phyloP scores from a whole-genome alignment of 1,140 invertebrate species.

The Steinernema feltiae region DNA sequence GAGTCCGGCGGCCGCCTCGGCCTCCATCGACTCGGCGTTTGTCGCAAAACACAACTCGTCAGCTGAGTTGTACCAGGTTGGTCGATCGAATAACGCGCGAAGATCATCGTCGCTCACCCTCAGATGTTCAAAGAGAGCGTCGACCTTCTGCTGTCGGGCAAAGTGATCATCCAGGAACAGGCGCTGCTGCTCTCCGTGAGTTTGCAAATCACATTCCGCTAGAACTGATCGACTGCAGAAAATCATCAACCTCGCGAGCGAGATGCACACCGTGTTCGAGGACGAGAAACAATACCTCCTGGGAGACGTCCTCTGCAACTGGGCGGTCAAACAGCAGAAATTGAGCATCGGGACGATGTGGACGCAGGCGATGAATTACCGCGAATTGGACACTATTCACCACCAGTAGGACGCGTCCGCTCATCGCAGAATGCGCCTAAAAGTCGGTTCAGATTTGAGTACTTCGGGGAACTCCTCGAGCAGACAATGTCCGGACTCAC shows the following conservation, averaged over 20 bases:
- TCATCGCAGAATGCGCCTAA: too few relatives aligned
- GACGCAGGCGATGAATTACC: conserved; percentile 54
- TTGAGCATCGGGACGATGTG: conserved; percentile 54
- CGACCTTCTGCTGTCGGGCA: conserved; percentile 43
- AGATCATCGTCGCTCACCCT: conserved; percentile 6
- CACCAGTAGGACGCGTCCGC: too few relatives aligned
- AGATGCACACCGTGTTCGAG: conserved; percentile 45
- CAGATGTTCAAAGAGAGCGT: conserved; percentile 54
- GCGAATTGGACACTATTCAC: conserved; percentile 46
- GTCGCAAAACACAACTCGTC: conserved; percentile 50
- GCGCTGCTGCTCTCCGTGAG: conserved; percentile 38
- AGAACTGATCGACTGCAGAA: conserved; percentile 30
- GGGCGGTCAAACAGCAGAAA: conserved; percentile 56
- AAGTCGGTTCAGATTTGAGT: conserved; percentile 48
- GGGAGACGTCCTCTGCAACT: conserved; percentile 44
- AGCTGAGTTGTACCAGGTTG: conserved; percentile 52
- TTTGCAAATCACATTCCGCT: not conserved
- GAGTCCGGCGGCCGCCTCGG: conserved; percentile 19
- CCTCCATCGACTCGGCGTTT: conserved; percentile 42
- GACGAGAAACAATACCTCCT: conserved; percentile 57
- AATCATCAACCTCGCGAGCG: conserved; percentile 33
- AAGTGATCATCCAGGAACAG: conserved; percentile 42
- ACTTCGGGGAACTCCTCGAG: conserved; percentile 56
- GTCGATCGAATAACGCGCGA: not conserved
- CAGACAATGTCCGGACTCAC: conserved; percentile 51